Base-by-base conservation (phyloP, 1,140 invertebrate genomes). In the Dinoponera quadriceps region DNA sequence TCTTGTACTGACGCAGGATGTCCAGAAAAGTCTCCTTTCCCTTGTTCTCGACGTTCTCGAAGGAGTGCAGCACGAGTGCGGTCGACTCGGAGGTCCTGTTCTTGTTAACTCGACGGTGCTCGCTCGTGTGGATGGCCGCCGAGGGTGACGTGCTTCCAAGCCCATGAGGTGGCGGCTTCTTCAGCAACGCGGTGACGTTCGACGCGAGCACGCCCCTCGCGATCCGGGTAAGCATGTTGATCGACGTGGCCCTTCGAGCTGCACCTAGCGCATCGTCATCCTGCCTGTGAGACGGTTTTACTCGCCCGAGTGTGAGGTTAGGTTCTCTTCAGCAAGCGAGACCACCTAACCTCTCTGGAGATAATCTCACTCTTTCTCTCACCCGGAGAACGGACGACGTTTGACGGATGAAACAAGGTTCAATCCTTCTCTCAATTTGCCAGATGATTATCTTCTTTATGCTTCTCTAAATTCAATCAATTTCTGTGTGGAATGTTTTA, bases 21-120 rank as follows among this genome's bases (percentile, higher is more conserved):
- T 96, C 95, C 27, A 98, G 87, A 92, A 97, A 98, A 0, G 96
- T 95, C 13, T 96, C 92, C 91, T 97, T 98, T 62, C 96, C 96
- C 92, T 97, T 98, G 4, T 95, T 92, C 55, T 96, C 90, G 9
- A 95, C 87, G 48, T 94, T 91, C 33, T 94, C 91, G 93, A 97
- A 97, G 14, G 81, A 51, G 18, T 82, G 59, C 22, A 87, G 63
- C 4, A 78, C 16, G 2, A 87, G 18, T 16, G 51, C 51, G 0
- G 7, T 7, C 14, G 4, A 9, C 0, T 69, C 33, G 25, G 38
- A 0, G 4, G 1, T 3, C 2, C 62, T 27, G 1, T 83, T 60
- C 51, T 74, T 49, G 0, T 77, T 22, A 3, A 60, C 14, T 3
- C 7, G 0, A 0, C 16, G 62, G 5, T 27, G 20, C 18, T 57